phyloP scores from a whole-genome alignment of 1,140 invertebrate species.

The Antheraea pernyi region DNA sequence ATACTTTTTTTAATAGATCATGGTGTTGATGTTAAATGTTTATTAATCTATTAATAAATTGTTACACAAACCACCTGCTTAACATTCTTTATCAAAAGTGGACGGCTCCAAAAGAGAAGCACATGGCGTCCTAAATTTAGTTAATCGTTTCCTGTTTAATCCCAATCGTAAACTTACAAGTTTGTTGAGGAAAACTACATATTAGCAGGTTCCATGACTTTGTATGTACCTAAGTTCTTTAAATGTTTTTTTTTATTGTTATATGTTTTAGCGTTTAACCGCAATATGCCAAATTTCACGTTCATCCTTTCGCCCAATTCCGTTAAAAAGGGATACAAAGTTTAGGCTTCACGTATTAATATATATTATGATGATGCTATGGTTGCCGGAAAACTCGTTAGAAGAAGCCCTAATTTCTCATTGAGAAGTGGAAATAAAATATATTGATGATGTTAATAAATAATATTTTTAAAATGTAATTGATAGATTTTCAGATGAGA shows the following conservation, averaged over 20 bases:
- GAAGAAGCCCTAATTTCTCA: no score
- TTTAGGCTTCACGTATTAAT: no score
- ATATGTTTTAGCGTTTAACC: no score
- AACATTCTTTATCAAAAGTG: conserved; percentile 35
- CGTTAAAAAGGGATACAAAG: no score
- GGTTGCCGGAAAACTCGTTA: no score
- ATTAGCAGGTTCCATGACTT: conserved; percentile 10
- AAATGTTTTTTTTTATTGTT: background rate
- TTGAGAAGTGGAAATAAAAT: no score
- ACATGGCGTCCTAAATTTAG: conserved; percentile 56
- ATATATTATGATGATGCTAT: no score
- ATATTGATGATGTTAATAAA: no score
- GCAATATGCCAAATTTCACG: no score
- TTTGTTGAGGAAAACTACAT: conserved; percentile 15
- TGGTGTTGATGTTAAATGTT: background rate
- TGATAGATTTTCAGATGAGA: no score
- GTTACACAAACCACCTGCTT: conserved; percentile 35
- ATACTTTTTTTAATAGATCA: background rate
- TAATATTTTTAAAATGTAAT: no score
- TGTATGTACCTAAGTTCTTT: background rate
- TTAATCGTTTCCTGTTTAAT: conserved; percentile 49
- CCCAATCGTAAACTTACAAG: conserved; percentile 25
- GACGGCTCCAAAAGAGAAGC: conserved; percentile 31
- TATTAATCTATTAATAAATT: conserved; percentile 28
- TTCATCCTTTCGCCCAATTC: no score